Evolutionary conservation across 2,113 vertebrate species (phyloP).

Genomic region (Crotophaga sulcirostris): DNA sequence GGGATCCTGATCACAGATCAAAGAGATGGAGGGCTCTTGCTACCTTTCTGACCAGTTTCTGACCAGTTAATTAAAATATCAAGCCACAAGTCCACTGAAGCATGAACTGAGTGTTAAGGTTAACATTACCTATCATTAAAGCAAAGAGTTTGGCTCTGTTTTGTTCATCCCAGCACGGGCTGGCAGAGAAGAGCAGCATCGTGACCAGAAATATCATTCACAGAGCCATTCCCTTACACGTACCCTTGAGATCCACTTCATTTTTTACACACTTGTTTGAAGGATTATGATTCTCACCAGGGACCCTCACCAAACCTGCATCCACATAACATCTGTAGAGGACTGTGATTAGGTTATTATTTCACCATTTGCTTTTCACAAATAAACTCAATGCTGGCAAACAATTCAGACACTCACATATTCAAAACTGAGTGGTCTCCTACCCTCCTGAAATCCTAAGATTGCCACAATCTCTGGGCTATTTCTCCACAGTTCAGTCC

Average conservation of each 20-base stretch:
- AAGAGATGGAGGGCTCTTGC: background rate
- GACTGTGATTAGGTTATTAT: background rate
- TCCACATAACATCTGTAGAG: fast-evolving
- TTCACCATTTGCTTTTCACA: background rate
- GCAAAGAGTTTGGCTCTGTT: background rate
- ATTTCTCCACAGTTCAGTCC: background rate
- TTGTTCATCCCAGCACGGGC: background rate
- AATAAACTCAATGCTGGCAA: background rate
- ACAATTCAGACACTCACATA: background rate
- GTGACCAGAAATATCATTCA: background rate
- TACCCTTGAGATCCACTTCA: background rate
- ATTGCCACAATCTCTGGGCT: background rate
- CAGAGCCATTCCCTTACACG: background rate
- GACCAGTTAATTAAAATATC: background rate
- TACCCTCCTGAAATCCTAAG: background rate
- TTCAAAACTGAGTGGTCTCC: background rate
- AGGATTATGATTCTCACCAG: background rate
- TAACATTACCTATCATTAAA: background rate
- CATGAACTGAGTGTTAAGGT: background rate
- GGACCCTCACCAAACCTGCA: background rate
- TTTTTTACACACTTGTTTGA: background rate
- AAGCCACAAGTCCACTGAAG: background rate
- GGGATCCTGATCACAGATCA: background rate
- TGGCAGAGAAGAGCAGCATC: background rate
- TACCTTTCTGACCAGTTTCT: background rate